Conservation (phyloP, 1,140 invertebrate species). For the Rhagoletis zephyria region DNA sequence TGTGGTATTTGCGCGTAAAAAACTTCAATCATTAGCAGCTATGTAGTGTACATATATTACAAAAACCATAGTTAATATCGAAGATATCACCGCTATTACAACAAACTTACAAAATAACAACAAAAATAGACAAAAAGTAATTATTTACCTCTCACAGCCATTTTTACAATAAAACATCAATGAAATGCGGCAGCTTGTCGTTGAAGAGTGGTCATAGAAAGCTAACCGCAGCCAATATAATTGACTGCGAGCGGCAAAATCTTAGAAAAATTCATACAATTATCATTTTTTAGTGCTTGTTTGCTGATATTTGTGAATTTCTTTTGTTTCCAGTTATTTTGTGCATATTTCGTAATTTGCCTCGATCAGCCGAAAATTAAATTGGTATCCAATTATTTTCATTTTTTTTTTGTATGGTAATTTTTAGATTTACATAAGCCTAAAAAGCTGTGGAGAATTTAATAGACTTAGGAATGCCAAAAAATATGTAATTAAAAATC, state of each 20-base stretch:
- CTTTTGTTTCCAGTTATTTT: too few species aligned
- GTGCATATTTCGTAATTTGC: too few species aligned
- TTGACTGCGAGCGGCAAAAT: background rate
- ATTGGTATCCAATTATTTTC: too few species aligned
- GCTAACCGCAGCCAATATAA: background rate
- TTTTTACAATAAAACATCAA: background rate
- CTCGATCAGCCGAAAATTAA: too few species aligned
- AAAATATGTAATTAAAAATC: too few species aligned
- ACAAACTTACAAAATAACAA: background rate
- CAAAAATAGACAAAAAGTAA: background rate
- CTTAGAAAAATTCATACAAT: background rate
- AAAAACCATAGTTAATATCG: background rate
- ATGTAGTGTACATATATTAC: too few species aligned
- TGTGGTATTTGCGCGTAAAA: constrained; percentile 6
- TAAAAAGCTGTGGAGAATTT: too few species aligned
- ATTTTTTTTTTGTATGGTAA: too few species aligned
- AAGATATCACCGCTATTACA: background rate
- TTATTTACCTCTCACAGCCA: background rate
- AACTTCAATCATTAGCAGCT: background rate
- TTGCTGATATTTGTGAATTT: background rate
- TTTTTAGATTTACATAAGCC: too few species aligned
- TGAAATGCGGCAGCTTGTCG: background rate
- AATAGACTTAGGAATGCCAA: too few species aligned
- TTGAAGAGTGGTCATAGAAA: background rate
- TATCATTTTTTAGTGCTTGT: background rate